Conservation (phyloP, 2,797 vertebrate species). For the Halcyon leucocephala region DNA sequence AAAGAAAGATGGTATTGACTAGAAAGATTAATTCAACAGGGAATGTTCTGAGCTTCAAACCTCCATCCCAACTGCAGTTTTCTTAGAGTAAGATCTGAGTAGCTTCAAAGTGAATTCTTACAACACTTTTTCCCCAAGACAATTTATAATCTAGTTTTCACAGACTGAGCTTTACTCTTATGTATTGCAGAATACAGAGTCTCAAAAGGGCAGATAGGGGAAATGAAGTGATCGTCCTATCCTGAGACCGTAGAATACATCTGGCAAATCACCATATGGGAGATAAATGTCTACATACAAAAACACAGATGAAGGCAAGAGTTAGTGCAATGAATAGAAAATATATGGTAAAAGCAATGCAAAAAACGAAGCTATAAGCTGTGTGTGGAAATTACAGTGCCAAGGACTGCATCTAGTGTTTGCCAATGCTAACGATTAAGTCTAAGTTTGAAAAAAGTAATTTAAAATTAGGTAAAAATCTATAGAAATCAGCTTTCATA, state of each 20-base stretch:
- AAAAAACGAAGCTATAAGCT: neutral
- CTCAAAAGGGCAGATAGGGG: neutral
- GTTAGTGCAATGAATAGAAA: neutral
- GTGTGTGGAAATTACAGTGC: neutral
- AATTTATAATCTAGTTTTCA: neutral
- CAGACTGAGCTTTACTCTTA: neutral
- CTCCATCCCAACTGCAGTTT: rapidly evolving
- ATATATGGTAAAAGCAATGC: neutral
- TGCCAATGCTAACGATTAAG: neutral
- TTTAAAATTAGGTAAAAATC: neutral
- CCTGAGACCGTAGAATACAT: neutral
- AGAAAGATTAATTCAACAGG: neutral
- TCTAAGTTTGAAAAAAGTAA: neutral
- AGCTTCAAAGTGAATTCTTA: neutral
- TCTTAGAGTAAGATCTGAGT: neutral
- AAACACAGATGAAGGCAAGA: neutral
- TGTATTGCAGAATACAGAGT: neutral
- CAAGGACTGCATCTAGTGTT: neutral
- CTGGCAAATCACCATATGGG: neutral
- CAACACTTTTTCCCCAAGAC: neutral
- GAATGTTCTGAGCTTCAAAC: neutral
- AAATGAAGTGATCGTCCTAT: neutral
- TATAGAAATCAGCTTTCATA: neutral
- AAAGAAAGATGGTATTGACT: neutral
- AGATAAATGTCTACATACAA: neutral